A percentile compares a stretch with the other conserved stretches of the same genome.
Conservation (phyloP, 2,797 vertebrate species). For the Microctenopoma stevenorrisi region DNA sequence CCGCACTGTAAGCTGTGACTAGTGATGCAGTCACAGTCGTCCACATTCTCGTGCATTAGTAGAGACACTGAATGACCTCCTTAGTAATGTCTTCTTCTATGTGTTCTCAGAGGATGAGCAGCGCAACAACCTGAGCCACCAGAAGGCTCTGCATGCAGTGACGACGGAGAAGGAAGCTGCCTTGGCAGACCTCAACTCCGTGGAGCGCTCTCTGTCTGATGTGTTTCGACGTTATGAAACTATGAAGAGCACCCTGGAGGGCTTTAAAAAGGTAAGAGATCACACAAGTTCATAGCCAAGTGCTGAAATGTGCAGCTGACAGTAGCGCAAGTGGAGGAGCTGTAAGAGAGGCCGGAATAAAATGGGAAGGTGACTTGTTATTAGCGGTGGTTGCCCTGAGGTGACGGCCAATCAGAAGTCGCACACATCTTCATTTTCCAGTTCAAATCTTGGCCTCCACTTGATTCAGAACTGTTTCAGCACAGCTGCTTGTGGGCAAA, state of each 20-base stretch:
- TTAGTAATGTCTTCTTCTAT: not conserved
- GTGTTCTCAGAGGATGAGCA: slow-evolving; percentile 91
- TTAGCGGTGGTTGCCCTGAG: slow-evolving; percentile 25
- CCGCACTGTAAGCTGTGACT: not conserved
- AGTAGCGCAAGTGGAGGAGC: not conserved
- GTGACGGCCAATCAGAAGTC: slow-evolving; percentile 17
- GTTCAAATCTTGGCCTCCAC: slow-evolving; percentile 4
- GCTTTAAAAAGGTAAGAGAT: slow-evolving; percentile 92
- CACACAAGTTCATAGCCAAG: not conserved
- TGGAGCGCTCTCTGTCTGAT: slow-evolving; percentile 95
- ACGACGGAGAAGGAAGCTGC: slow-evolving; percentile 92
- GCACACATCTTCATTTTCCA: slow-evolving; percentile 13
- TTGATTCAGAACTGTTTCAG: slow-evolving; percentile 6
- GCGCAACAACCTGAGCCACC: slow-evolving; percentile 86
- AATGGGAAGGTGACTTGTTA: slow-evolving; percentile 19
- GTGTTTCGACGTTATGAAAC: slow-evolving; percentile 96
- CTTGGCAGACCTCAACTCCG: slow-evolving; percentile 93
- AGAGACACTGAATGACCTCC: not conserved
- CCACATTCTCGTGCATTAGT: not conserved
- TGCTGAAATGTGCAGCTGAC: slow-evolving; percentile 9
- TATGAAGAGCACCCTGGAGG: slow-evolving; percentile 94
- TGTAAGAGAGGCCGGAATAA: slow-evolving; percentile 28
- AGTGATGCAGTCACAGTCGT: not conserved
- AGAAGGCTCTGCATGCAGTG: slow-evolving; percentile 91
- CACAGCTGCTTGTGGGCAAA: slow-evolving; percentile 13